Conservation (phyloP, 2,113 vertebrate species). For the Pimephales promelas region DNA sequence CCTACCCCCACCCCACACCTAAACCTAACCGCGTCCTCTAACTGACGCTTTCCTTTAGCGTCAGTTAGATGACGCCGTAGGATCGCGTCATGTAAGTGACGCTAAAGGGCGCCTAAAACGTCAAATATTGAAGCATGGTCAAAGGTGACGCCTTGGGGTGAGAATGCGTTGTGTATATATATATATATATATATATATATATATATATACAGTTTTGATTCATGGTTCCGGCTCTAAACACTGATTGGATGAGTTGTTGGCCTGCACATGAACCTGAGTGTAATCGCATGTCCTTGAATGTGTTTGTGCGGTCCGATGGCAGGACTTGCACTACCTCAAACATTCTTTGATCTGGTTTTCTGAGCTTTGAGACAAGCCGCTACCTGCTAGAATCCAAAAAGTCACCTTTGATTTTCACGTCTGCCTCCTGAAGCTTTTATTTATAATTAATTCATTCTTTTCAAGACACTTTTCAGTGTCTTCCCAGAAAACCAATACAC, state of each 20-base stretch:
- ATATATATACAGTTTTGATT: not conserved
- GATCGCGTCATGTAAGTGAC: too few species aligned
- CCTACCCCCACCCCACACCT: too few species aligned
- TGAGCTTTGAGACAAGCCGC: slow-evolving; percentile 8
- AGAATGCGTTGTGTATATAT: too few species aligned
- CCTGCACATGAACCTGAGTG: slow-evolving; percentile 1
- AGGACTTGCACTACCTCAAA: not conserved
- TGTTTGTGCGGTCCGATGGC: slow-evolving; percentile 14
- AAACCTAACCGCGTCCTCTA: too few species aligned
- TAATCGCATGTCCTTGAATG: not conserved
- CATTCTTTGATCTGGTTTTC: slow-evolving; percentile 43
- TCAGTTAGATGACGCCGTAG: too few species aligned
- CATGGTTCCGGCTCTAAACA: not conserved
- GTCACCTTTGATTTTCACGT: slow-evolving; percentile 21
- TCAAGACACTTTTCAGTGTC: not conserved
- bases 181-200: too few species aligned
- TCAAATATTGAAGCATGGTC: too few species aligned
- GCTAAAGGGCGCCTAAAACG: too few species aligned
- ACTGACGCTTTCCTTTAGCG: too few species aligned
- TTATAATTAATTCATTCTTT: not conserved
- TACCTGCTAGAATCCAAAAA: slow-evolving; percentile 31
- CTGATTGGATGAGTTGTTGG: not conserved
- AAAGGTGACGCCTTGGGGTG: too few species aligned
- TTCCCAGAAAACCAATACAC: not conserved
- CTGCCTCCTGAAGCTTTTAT: not conserved